Base-by-base conservation (phyloP, 2,113 vertebrate species). In the Suricata suricatta region DNA sequence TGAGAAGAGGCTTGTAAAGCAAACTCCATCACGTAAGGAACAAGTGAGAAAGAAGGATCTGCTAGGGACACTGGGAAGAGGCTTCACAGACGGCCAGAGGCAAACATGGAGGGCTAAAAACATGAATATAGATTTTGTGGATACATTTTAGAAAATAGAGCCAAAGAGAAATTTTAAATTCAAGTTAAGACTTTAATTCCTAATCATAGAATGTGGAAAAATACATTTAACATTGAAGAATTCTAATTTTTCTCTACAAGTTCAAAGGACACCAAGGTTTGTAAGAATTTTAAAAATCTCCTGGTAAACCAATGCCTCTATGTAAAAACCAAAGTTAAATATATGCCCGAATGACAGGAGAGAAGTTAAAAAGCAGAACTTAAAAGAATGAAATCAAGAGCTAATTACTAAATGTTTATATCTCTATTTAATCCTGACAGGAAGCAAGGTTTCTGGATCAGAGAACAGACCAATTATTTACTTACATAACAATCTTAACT, bases 381-480 rank as follows among this genome's bases (percentile, higher is more conserved):
- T 74, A 63, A 81, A 81, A 90, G 33, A 88, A 69, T 63, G 21
- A 68, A n/a, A n/a, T 60, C 35, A 54, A 57, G 47, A 33, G 31
- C 47, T 76, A 71, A 85, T 64, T 77, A 23, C 19, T 96, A 7
- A 52, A 25, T 63, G 23, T 95, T 94, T 77, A 17, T 66, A 29
- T 63, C 57, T 94, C 17, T 7, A 14, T 94, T 90, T 88, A 74
- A 86, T 72, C 13, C 72, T 90, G 71, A 60, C 19, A 90, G 68
- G 47, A 95, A 92, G 86, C 16, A 52, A 82, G 57, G 4, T 68
- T 95, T 96, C 82, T 90, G 50, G 41, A 47, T 95, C 81, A 96
- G 35, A 84, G 31, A 85, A 71, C 38, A 91, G 81, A 94, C 13
- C 15, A 80, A 47, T 80, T 54, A 68, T 76, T 94, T 69, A 94